phyloP scores from a whole-genome alignment of 1,140 invertebrate species.

The Drosophila miranda region DNA sequence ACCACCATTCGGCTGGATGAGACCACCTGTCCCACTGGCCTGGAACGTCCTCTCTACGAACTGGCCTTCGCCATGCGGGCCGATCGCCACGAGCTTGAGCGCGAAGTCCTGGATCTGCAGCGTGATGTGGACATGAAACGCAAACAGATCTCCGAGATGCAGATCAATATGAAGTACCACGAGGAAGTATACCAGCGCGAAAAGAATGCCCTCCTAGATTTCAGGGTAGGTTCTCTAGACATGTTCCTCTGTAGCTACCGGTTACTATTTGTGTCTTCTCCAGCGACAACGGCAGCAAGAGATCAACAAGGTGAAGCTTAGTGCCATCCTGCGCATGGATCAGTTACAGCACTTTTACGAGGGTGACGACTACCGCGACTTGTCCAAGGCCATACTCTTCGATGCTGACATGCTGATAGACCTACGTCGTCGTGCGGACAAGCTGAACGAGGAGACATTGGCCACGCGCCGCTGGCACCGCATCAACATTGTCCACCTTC shows the following conservation, averaged over 20 bases:
- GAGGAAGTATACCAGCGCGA: slow-evolving; percentile 66
- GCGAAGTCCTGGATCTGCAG: slow-evolving; percentile 80
- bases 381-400: slow-evolving; percentile 86
- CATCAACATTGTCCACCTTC: slow-evolving; percentile 83
- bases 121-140: slow-evolving; percentile 82
- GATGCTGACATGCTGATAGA: slow-evolving; percentile 84
- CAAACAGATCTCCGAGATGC: slow-evolving; percentile 75
- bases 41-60: slow-evolving; percentile 87
- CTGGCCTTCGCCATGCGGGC: slow-evolving; percentile 85
- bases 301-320: slow-evolving; percentile 87
- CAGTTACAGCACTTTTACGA: slow-evolving; percentile 86
- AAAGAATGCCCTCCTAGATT: slow-evolving; percentile 59
- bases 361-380: slow-evolving; percentile 83
- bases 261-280: background rate
- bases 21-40: slow-evolving; percentile 88
- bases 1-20: slow-evolving; percentile 87
- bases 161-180: slow-evolving; percentile 67
- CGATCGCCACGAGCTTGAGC: slow-evolving; percentile 84
- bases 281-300: slow-evolving; percentile 87
- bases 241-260: background rate
- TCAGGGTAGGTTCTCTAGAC: slow-evolving; percentile 43
- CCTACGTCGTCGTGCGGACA: slow-evolving; percentile 86
- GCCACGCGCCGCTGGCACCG: slow-evolving; percentile 85
- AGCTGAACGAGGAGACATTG: slow-evolving; percentile 86
- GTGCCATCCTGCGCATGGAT: slow-evolving; percentile 86